Base-by-base conservation (phyloP, 1,140 invertebrate species). In the Ostrea denselamellosa region DNA sequence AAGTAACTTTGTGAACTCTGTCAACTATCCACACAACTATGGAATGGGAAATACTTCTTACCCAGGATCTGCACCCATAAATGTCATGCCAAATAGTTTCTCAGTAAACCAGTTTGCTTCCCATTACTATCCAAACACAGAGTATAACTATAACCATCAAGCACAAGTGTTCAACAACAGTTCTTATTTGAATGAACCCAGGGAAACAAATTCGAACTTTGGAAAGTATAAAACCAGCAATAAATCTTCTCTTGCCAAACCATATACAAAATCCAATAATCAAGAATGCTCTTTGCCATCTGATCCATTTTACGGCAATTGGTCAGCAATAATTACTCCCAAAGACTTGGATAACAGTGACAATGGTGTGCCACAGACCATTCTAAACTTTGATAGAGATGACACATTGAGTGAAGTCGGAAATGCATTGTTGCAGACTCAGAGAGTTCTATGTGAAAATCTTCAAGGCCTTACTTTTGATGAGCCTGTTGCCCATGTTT, bases 401-500 rank as follows among this genome's bases (percentile, higher is more conserved):
- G 25, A 77, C 28, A 28, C 68, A 12, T 34, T 77, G 25, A 28
- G 68, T 34, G 68, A 77, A 12, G 25, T 77, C 10, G 68, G 68
- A 28, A 77, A 77, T 77, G 68, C 68, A 28, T 77, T 77, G 68
- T 14, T 77, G 9, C 68, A 34, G 9, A 77, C 22, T 0, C 68
- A 93, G 89, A 90, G 90, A 71, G 87, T 86, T n/a, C 85, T 91
- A 86, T 92, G 92, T 90, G 89, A 91, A 53, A 86, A 90, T 82
- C 86, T 93, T 34, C 88, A 90, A 34, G 87, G 87, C 25, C 90
- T 93, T 2, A 88, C 86, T 68, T 90, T 93, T 85, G 86, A 90
- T 51, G 89, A 90, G 34, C 95, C 96, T 17, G 95, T 97, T 1
- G 93, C 95, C 34, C 97, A 96, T 93, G 94, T 97, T 28, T 98